Base-by-base conservation (phyloP, 2,888 invertebrate genomes). In the Ectemnius lituratus region DNA sequence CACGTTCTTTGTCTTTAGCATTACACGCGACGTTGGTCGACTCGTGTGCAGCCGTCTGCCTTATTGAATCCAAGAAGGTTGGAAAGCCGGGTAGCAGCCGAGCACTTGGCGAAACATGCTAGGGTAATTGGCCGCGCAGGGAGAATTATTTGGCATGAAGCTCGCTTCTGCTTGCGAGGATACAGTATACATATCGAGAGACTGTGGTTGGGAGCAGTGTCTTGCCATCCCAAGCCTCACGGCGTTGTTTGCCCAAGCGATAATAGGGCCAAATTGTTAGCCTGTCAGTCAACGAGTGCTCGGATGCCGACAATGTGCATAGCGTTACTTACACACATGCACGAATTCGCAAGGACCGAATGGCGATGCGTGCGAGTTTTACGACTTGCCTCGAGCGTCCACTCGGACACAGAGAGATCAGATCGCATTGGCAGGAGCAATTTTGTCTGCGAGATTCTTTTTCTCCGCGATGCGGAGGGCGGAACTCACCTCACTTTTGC, bases 211-310 rank as follows among this genome's bases (percentile, higher is more conserved):
- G 46, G 56, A 66, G 67, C 70, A 70, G 37, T 37, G 37, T 37
- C 47, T 27, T 18, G n/a, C 59, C 49, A 14, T 64, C 79, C 79
- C 79, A 76, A 74, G 71, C 85, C 82, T 85, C 73, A 78, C 75
- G 83, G 82, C 82, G 78, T 80, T 89, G 85, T 89, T 90, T 88
- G 85, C 83, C 86, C 84, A 86, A 85, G 79, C 84, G 82, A 86
- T 88, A 87, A 89, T 87, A 84, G 84, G 76, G 72, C 81, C 76
- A 88, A 88, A 89, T 90, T 88, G 86, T 84, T 82, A 78, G 84
- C 66, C 82, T 86, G 85, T 85, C 87, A 84, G 82, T 88, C 82
- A 84, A 78, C 20, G 62, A 67, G 63, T 57, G 46, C 49, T 63
- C 62, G 52, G 52, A 49, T 37, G 18, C 27, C 58, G 58, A 46